These are phyloP conservation scores for Hiodon tergisus DNA, from an alignment of 2,113 vertebrate species.

Conservation along the genomic window DNA sequence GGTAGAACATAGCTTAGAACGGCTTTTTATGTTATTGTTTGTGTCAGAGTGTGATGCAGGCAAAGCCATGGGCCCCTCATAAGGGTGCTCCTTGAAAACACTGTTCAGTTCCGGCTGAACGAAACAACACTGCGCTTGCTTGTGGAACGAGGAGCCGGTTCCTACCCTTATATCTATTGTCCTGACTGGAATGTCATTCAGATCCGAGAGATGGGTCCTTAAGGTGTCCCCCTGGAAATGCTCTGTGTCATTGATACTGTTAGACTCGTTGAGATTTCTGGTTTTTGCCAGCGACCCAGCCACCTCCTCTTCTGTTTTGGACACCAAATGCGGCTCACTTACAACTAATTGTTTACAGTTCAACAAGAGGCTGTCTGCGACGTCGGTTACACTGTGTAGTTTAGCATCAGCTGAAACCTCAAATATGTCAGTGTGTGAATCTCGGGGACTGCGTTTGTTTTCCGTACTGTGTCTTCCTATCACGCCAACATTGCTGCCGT, in stretches of 20 bases:
- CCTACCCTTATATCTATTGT: slow-evolving; percentile 18
- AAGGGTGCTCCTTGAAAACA: not conserved
- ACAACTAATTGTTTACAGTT: slow-evolving; percentile 16
- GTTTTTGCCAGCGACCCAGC: not conserved
- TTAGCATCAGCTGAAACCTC: not conserved
- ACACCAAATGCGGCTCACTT: slow-evolving; percentile 1
- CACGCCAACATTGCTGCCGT: slow-evolving; percentile 12
- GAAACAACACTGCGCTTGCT: slow-evolving; percentile 20
- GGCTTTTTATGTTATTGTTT: slow-evolving; percentile 44
- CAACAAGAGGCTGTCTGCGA: not conserved
- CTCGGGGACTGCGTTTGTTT: not conserved
- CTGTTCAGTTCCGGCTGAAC: slow-evolving; percentile 17
- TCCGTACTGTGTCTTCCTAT: slow-evolving; percentile 17
- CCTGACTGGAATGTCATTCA: not conserved
- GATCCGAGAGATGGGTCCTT: slow-evolving; percentile 8
- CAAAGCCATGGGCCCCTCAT: slow-evolving; percentile 1
- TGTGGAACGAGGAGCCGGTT: slow-evolving; percentile 2
- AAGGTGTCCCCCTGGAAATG: slow-evolving; percentile 6
- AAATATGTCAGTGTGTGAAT: slow-evolving; percentile 16
- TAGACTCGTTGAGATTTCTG: not conserved
- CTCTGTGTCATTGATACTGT: slow-evolving; percentile 3
- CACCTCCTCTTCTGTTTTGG: slow-evolving; percentile 9
- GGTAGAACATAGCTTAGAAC: not conserved
- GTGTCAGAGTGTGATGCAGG: slow-evolving; percentile 33
- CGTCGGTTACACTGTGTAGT: slow-evolving; percentile 10